Evolutionary conservation across 2,113 vertebrate species (phyloP), one percentile per base, ranked within the genome.

Genomic region (Eretmodus cyanostictus): DNA sequence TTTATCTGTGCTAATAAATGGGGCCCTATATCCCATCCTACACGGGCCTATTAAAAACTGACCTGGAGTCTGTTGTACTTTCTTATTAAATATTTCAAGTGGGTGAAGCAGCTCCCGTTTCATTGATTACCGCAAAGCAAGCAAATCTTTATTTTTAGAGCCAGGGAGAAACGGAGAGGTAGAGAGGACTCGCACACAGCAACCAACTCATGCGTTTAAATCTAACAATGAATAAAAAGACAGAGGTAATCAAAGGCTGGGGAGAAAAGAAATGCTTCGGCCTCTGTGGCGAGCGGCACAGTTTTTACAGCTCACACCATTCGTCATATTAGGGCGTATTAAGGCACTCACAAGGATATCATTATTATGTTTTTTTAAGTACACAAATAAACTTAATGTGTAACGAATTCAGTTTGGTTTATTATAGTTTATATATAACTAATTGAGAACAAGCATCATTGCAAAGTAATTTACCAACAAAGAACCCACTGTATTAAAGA

Each of bases 1-100:
- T 93, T 91, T 91, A 91, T 93, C 84, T 90, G 57, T 13, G 45
- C 87, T 84, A 89, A 92, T 90, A 93, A 91, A 93, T 82, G 87
- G 89, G 71, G 17, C 78, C 27, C 86, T 83, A 63, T 71, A 38
- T 34, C 24, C 71, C 54, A 6, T 14, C 36, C 49, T 51, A 79
- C 61, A 17, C 29, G 3, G 14, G 7, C 14, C 73, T 22, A 6
- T 59, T n/a, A 55, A 51, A 57, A 79, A 22, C 86, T 38, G 66
- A 89, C 85, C 79, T 81, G 86, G 27, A 87, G 22, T 83, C 80
- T 79, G 87, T 68, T 55, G 47, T 71, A 79, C 57, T 83, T 59
- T 76, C 79, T 80, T 76, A 80, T 91, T 90, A 81, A 90, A 92
- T 88, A 51, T 80, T 59, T 80, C 29, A 87, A 42, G 57, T 76